Base-by-base conservation (phyloP, 30 jellyfish, hydroid and myxozoan species). In the Catostylus mosaicus region DNA sequence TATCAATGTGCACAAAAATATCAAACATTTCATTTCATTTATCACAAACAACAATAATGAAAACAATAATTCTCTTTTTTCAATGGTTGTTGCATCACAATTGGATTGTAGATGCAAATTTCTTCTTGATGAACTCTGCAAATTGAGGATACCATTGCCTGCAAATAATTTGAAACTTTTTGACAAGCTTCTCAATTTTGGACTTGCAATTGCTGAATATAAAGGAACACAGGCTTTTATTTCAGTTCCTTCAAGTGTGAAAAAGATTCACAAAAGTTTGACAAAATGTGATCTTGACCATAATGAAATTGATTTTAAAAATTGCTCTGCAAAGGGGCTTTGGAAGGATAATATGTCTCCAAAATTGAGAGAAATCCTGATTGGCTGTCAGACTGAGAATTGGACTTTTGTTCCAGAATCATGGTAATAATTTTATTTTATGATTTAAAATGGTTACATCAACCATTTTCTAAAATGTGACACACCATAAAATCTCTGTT, bases 341-440 rank as follows among this genome's bases (percentile, higher is more conserved):
- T 45, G 45, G 69, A 71, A 71, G 40, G 45, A 16, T 47, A 12
- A 35, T 50, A 45, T 71, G 38, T 29, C 63, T 36, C 45, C 45
- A 24, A 22, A 71, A 31, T 32, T 72, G 67, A 45, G 43, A 72
- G 84, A 72, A 72, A 72, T 72, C 16, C 36, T 72, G 52, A 30
- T 26, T 20, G 84, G 70, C 22, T 72, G 84, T 48, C 71, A 72
- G 62, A 72, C 70, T 2, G 67, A 51, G 32, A 57, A 57, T 12
- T 48, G 67, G 66, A 72, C 84, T 3, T 72, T 72, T 72, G 84
- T 72, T n/a, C 84, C 84, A 22, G 84, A 72, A 32, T 72, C 84
- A 38, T 72, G 84, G 84, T 72, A 72, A 11, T 22, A 19, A 8
- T 0, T 31, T 65, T 16, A 26, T 14, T 14, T 14, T 23, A 48